Evolutionary conservation across 2,113 vertebrate genomes (phyloP), one percentile per base, ranked within the genome.

Genomic region (Pteropus alecto): DNA sequence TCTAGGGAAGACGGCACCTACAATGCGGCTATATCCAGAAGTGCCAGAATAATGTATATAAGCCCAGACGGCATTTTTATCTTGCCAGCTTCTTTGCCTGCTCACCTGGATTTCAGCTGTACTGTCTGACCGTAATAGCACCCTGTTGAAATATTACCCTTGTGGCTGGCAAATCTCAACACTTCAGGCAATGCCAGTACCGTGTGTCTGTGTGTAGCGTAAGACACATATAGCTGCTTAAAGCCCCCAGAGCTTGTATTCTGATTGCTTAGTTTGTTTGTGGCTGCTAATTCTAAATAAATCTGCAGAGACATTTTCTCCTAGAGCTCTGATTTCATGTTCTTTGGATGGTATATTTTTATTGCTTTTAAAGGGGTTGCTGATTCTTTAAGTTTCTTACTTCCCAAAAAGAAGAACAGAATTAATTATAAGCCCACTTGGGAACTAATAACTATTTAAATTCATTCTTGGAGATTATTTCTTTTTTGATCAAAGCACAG

Each of bases 391-490:
- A 22, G 77, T 46, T 90, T 35, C 14, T 93, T 93, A 48, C 51
- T 96, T 70, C 92, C 68, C 74, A 26, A 87, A 93, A 70, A 56
- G 56, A 89, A 48, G 14, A 79, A 24, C 14, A 58, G 78, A 60
- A 61, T 41, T 48, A 63, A 86, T 60, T 54, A 3, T 43, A 74
- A 76, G 18, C 24, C 5, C 48, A 22, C 89, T 43, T 76, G 18
- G 54, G 68, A 46, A 61, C 6, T 26, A 13, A 28, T 78, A 35
- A 5, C 43, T 28, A 58, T 60, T 90, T 78, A 63, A 76, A 78
- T 76, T 85, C 70, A 71, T 85, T 89, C 83, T 89, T 79, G 51
- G 68, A 73, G 35, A 58, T 79, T 10, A 48, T 46, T 94, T 77
- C 28, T 41, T 78, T 71, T 86, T 67, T 54, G 81, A 70, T 82